Evolutionary conservation across 2,113 vertebrate genomes (phyloP).

Genomic region (Salvelinus namaycush): DNA sequence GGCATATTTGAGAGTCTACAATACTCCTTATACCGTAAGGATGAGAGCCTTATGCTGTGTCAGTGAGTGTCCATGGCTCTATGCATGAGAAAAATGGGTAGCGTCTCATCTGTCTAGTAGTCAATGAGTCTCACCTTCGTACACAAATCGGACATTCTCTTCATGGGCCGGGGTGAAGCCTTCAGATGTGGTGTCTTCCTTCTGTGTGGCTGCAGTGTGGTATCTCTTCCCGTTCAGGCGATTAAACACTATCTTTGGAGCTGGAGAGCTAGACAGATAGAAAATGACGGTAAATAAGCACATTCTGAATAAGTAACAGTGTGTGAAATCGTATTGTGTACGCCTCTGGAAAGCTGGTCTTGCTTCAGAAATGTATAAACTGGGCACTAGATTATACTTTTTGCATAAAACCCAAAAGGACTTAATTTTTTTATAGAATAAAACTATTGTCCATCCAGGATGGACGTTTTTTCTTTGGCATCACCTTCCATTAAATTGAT

Average conservation of each 20-base stretch:
- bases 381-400: neutral
- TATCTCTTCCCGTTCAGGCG: constrained; percentile 87
- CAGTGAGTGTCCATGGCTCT: neutral
- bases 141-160: constrained; percentile 92
- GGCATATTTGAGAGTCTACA: too few species aligned
- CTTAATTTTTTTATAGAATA: too few species aligned
- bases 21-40: too few species aligned
- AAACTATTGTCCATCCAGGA: too few species aligned
- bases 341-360: neutral
- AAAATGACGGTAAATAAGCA: neutral
- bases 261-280: constrained; percentile 58
- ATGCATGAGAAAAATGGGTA: too few species aligned
- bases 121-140: constrained; percentile 80
- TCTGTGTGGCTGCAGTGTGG: constrained; percentile 65
- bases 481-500: too few species aligned
- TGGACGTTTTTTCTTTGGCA: too few species aligned
- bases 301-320: neutral
- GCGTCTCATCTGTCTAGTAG: neutral
- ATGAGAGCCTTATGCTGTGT: too few species aligned
- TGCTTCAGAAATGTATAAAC: neutral
- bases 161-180: constrained; percentile 89
- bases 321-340: neutral
- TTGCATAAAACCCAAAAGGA: neutral
- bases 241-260: constrained; percentile 89
- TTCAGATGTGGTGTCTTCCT: constrained; percentile 72